Conservation (phyloP, 2,797 vertebrate genomes). For the Crocodylus rhombifer region DNA sequence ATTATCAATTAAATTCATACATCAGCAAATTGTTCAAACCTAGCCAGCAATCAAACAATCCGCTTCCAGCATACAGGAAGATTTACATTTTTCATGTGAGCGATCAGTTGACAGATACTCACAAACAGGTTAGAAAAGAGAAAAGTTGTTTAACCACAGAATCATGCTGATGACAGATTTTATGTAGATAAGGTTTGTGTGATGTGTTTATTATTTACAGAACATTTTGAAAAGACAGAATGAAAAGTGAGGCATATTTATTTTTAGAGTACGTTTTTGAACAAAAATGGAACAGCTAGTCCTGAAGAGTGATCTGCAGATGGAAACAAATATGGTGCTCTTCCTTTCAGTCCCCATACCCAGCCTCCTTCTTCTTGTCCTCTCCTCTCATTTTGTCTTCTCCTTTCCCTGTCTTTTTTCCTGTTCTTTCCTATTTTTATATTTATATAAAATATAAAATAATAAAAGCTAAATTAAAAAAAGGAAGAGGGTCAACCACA, state of each 20-base stretch:
- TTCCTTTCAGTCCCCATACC: neutral
- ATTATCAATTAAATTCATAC: slow-evolving; percentile 44
- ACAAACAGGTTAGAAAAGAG: slow-evolving; percentile 23
- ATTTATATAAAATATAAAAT: too few relatives aligned
- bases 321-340: neutral
- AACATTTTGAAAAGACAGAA: slow-evolving; percentile 14
- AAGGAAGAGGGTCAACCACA: neutral
- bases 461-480: neutral
- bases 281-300: neutral
- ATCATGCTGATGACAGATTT: neutral
- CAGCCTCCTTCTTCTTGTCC: neutral
- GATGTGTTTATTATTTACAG: slow-evolving; percentile 35
- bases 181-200: slow-evolving; percentile 45
- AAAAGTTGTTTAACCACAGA: slow-evolving; percentile 27
- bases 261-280: neutral
- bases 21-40: slow-evolving; percentile 15
- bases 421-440: neutral
- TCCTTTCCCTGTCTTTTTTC: fast-evolving
- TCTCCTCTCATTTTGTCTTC: neutral
- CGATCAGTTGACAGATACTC: slow-evolving; percentile 13
- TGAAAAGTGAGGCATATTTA: neutral
- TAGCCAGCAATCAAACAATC: slow-evolving; percentile 7
- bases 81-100: slow-evolving; percentile 14
- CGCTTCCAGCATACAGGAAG: neutral
- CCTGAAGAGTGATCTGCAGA: neutral